Base-by-base conservation (phyloP, 1,140 invertebrate species). In the Tyrophagus putrescentiae region DNA sequence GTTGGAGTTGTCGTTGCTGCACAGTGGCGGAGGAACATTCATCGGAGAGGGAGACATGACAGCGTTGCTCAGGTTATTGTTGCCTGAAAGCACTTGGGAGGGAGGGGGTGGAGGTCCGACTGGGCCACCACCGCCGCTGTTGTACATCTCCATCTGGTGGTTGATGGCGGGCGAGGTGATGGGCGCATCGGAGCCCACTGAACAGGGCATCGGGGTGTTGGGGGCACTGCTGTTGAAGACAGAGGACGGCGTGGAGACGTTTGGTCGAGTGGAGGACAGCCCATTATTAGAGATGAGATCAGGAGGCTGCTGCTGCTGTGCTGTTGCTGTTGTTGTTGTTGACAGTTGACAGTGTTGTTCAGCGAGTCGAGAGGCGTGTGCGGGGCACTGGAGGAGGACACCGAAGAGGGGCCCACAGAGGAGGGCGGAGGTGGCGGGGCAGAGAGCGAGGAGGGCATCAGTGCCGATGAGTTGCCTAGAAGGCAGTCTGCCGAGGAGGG, bases 231-330 rank as follows among this genome's bases (percentile, higher is more conserved):
- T 59, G n/a, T 29, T 29, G 34, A 11, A 25, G 9, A 59, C 39
- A 28, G 57, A 59, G 31, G 57, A 54, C 25, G 52, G 52, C 25
- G 52, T 54, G 7, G 52, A 54, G 32, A 54, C 52, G 25, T 54
- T 54, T 42, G 52, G 52, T 3, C 52, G 52, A 27, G 11, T 9
- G n/a, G n/a, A n/a, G n/a, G n/a, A n/a, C n/a, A n/a, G n/a, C n/a
- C n/a, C n/a, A n/a, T n/a, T n/a, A n/a, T n/a, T n/a, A n/a, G n/a
- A n/a, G n/a, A n/a, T n/a, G n/a, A n/a, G n/a, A n/a, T n/a, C n/a
- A n/a, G n/a, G 11, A 50, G 1, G 1, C 45, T 29, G 32, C 45
- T 23, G 21, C 21, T 23, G 11, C 11, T 23, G 11, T 54, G 13
- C 11, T 13, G 52, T 18, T 21, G 50, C 11, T 29, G 27, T 53